Conservation (phyloP, 2,888 invertebrate genomes). For the Lepidocyrtinus sp. region DNA sequence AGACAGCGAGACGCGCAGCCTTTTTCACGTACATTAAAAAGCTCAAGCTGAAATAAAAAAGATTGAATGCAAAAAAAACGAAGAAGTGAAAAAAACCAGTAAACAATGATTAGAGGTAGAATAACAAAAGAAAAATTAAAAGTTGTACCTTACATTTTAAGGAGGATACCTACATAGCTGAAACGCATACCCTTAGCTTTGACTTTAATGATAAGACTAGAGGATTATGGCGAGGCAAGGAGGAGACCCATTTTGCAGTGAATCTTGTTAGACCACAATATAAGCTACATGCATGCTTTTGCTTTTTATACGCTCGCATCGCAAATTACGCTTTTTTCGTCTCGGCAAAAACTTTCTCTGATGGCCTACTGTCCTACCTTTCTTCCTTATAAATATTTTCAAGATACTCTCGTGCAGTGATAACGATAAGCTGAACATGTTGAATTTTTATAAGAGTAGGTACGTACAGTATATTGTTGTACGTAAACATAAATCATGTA, state of each 20-base stretch:
- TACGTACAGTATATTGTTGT: too few relatives aligned
- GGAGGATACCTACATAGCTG: too few relatives aligned
- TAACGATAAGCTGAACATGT: not conserved
- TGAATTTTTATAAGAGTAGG: too few relatives aligned
- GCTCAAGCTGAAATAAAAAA: not conserved
- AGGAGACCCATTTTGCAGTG: not conserved
- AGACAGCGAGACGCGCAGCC: not conserved
- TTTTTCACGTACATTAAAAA: not conserved
- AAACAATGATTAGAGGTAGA: not conserved
- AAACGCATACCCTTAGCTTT: too few relatives aligned
- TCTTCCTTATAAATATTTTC: slow-evolving; percentile 25
- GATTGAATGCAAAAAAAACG: not conserved
- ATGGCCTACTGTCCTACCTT: slow-evolving; percentile 65
- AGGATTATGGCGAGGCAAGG: not conserved
- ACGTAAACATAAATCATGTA: too few relatives aligned
- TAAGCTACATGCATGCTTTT: slow-evolving; percentile 36
- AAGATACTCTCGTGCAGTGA: not conserved
- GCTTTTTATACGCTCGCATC: not conserved
- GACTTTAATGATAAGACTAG: not conserved
- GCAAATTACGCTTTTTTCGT: slow-evolving; percentile 36
- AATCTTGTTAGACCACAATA: slow-evolving; percentile 42
- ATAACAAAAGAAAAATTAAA: not conserved
- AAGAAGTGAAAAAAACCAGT: not conserved
- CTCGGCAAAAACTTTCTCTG: slow-evolving; percentile 64
- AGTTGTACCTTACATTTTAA: not conserved